Conservation (phyloP, 2,888 invertebrate species). For the Chloromyia formosa region DNA sequence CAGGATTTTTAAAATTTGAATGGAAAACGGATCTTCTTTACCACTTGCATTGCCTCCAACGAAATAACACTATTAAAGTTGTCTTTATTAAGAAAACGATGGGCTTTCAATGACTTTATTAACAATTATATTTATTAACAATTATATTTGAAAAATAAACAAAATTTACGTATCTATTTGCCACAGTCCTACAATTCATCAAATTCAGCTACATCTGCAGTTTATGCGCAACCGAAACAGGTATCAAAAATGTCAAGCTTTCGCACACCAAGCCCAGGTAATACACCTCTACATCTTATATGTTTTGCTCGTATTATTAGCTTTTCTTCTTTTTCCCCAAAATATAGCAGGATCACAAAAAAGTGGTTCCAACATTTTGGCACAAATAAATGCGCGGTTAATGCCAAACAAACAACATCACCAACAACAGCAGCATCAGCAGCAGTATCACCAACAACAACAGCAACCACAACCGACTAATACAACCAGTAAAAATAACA, state of each 20-base stretch:
- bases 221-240: conserved; percentile 64
- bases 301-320: conserved; percentile 9
- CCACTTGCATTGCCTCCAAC: no score
- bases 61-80: no score
- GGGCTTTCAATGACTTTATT: no score
- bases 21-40: no score
- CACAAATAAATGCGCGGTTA: conserved; percentile 63
- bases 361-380: conserved; percentile 62
- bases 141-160: no score
- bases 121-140: no score
- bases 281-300: neutral
- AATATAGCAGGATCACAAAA: conserved; percentile 57
- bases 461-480: conserved; percentile 54
- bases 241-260: conserved; percentile 64
- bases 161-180: no score
- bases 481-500: conserved; percentile 49
- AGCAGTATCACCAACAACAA: conserved; percentile 52
- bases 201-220: conserved; percentile 57
- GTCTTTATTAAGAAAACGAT: no score
- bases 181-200: conserved; percentile 62
- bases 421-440: conserved; percentile 54
- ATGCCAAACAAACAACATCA: conserved; percentile 52
- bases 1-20: no score
- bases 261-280: conserved; percentile 59
- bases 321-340: no score